Evolutionary conservation across 2,797 vertebrate species (phyloP), one percentile per base, ranked within the genome.

Genomic region (Buceros bicornis): DNA sequence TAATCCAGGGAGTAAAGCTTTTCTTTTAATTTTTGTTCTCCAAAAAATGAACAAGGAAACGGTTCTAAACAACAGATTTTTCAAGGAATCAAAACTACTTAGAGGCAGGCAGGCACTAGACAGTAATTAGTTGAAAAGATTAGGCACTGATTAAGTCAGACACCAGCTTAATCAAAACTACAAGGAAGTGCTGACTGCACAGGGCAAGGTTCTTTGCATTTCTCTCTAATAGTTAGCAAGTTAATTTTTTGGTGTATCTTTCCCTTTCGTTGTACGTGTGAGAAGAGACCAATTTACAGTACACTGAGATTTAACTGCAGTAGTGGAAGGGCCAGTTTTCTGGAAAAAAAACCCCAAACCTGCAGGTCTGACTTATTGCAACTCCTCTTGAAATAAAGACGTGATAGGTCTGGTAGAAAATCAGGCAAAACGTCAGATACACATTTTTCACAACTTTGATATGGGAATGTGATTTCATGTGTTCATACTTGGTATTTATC

Each of bases 51-150:
- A 69, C 29, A 76, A 57, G 21, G 43, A 78, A 89, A 71, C 67
- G 26, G 17, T 85, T 82, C 53, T 74, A 92, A 87, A 78, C 64
- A 92, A 72, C 42, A 90, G 58, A 42, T 74, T 95, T 95, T 93
- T 93, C 84, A 90, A 86, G 43, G 66, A 86, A 82, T 56, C 28
- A 72, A 66, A 91, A 88, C 43, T 86, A 70, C 73, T 79, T 67
- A 58, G 70, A 87, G 90, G 72, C 48, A 93, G 72, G 43, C 40
- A 95, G 54, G 61, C 50, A 72, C 47, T 88, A 86, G 57, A 45
- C 53, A 86, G 72, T 69, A 82, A 78, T 81, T 73, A 81, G 20
- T 47, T 81, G 82, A 72, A 91, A 89, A 94, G 82, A 76, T 86
- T 62, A 88, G 57, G 57, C 47, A 47, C 54, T 54, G 28, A 83